Percentiles rank a stretch among this genome's conserved stretches.
Evolutionary conservation across 1,140 invertebrate genomes (phyloP).

Genomic region (Cepaea nemoralis): DNA sequence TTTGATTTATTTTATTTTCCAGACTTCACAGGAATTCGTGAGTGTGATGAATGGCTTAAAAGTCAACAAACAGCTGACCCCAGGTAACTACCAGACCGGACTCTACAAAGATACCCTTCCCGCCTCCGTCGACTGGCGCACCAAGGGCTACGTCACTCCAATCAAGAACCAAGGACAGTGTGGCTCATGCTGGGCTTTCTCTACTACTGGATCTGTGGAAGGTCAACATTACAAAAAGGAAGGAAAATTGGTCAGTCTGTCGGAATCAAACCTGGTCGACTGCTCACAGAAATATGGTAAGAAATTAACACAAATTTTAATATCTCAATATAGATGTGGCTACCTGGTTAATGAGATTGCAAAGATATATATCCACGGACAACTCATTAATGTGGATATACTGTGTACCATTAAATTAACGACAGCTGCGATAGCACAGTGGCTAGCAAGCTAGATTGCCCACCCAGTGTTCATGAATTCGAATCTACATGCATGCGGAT

Average conservation of each 20-base stretch:
- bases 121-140: slow-evolving; percentile 72
- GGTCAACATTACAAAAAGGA: slow-evolving; percentile 91
- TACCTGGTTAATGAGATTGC: too few relatives aligned
- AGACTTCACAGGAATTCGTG: not conserved
- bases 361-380: too few relatives aligned
- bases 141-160: slow-evolving; percentile 72
- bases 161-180: slow-evolving; percentile 73
- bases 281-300: slow-evolving; percentile 80
- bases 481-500: too few relatives aligned
- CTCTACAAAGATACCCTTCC: not conserved
- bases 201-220: slow-evolving; percentile 88
- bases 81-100: not conserved
- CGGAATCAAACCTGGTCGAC: slow-evolving; percentile 97
- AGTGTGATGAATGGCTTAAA: not conserved
- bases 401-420: too few relatives aligned
- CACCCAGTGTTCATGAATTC: too few relatives aligned
- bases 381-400: too few relatives aligned
- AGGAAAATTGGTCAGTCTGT: slow-evolving; percentile 87
- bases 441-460: too few relatives aligned
- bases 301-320: too few relatives aligned
- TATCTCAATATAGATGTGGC: too few relatives aligned
- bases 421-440: too few relatives aligned
- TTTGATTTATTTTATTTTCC: not conserved
- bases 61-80: not conserved
- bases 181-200: slow-evolving; percentile 68